Evolutionary conservation across 2,113 vertebrate species (phyloP).

Genomic region (Dipodomys ordii): DNA sequence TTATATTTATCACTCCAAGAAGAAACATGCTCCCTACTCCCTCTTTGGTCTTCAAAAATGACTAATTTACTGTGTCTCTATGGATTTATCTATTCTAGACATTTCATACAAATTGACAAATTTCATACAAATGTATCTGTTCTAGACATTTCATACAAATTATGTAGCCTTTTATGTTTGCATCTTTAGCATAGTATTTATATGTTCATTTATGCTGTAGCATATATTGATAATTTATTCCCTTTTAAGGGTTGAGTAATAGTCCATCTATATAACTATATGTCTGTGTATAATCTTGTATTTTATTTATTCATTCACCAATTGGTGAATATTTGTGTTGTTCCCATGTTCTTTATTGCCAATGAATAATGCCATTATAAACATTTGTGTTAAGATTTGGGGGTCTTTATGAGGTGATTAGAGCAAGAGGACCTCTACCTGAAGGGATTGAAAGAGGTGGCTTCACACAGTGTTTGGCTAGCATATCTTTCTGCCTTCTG

Average conservation of each 20-base stretch:
- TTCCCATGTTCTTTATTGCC: not conserved
- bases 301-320: not conserved
- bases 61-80: not conserved
- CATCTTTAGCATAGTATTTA: not conserved
- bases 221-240: not conserved
- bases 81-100: not conserved
- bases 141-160: not conserved
- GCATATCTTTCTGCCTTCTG: not conserved
- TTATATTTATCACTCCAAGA: not conserved
- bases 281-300: not conserved
- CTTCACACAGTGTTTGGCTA: not conserved
- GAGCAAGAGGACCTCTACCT: not conserved
- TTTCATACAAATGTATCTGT: not conserved
- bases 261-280: not conserved
- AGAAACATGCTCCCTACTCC: not conserved
- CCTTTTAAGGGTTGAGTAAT: not conserved
- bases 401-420: not conserved
- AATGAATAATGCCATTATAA: not conserved
- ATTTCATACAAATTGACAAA: slow-evolving; percentile 8
- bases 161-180: not conserved
- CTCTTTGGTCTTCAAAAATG: not conserved
- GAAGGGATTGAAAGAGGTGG: not conserved
- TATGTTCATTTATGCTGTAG: not conserved
- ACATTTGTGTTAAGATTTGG: not conserved
- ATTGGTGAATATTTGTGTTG: not conserved